Evolutionary conservation across 2,113 vertebrate genomes (phyloP).

Genomic region (Serinus canaria): DNA sequence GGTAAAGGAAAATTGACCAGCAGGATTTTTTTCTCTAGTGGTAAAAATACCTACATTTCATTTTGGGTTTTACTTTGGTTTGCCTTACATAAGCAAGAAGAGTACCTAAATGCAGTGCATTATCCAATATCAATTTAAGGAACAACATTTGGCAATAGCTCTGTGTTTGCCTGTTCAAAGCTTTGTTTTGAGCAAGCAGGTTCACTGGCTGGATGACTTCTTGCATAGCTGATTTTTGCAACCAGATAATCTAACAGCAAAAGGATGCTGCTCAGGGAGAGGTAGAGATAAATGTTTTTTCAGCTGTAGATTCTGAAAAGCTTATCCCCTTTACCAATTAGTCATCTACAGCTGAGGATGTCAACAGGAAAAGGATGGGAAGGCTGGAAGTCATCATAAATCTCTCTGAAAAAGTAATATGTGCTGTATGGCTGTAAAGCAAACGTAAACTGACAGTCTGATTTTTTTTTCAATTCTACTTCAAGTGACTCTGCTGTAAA

Average conservation of each 20-base stretch:
- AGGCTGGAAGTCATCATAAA: neutral
- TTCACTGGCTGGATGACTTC: neutral
- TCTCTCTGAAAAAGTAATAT: neutral
- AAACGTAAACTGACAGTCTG: neutral
- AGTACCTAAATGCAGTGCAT: neutral
- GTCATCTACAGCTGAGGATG: neutral
- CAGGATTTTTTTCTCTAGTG: neutral
- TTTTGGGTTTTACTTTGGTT: neutral
- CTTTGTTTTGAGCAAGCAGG: neutral
- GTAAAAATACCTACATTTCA: neutral
- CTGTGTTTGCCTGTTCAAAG: neutral
- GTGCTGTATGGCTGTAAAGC: neutral
- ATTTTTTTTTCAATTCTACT: neutral
- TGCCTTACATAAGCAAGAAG: neutral
- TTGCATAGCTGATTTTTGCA: neutral
- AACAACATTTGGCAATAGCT: neutral
- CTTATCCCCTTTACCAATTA: neutral
- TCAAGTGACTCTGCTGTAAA: neutral
- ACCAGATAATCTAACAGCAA: neutral
- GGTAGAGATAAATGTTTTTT: neutral
- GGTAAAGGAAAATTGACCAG: neutral
- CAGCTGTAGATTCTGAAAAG: neutral
- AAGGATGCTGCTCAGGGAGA: neutral
- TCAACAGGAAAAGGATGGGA: neutral
- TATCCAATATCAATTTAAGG: neutral